Conservation (phyloP, 1,140 invertebrate genomes). For the Cepaea nemoralis region DNA sequence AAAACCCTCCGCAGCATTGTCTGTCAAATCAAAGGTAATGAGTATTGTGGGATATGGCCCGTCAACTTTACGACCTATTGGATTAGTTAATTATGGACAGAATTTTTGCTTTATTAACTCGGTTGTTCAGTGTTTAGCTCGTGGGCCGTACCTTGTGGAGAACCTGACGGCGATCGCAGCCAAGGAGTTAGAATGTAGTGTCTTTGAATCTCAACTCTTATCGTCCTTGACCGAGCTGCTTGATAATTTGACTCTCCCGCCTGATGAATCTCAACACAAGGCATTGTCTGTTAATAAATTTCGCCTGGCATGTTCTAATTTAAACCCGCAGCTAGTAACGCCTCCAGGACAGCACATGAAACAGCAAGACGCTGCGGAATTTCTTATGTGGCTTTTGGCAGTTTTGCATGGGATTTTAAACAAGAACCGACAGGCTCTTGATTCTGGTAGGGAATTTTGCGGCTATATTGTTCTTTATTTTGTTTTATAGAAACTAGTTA, state of each 20-base stretch:
- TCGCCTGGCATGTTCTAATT: constrained; percentile 54
- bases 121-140: constrained; percentile 67
- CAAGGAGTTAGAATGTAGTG: constrained; percentile 58
- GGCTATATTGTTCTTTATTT: no score
- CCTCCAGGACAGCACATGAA: constrained; percentile 53
- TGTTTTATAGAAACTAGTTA: no score
- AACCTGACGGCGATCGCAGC: constrained; percentile 50
- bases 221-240: constrained; percentile 57
- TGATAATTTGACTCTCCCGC: constrained; percentile 49
- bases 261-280: constrained; percentile 22
- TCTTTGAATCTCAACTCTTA: constrained; percentile 61
- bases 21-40: constrained; percentile 57
- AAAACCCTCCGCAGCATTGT: constrained; percentile 28
- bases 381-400: constrained; percentile 69
- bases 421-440: constrained; percentile 55
- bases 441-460: constrained; percentile 41
- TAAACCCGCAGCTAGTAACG: constrained; percentile 54
- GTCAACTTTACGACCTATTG: constrained; percentile 52
- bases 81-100: constrained; percentile 64
- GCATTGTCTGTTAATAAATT: constrained; percentile 55
- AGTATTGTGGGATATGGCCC: constrained; percentile 56
- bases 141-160: constrained; percentile 60
- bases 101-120: constrained; percentile 70
- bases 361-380: constrained; percentile 70
- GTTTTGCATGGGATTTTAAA: constrained; percentile 64